Conservation (phyloP, 2,797 vertebrate genomes). For the Trematomus bernacchii region DNA sequence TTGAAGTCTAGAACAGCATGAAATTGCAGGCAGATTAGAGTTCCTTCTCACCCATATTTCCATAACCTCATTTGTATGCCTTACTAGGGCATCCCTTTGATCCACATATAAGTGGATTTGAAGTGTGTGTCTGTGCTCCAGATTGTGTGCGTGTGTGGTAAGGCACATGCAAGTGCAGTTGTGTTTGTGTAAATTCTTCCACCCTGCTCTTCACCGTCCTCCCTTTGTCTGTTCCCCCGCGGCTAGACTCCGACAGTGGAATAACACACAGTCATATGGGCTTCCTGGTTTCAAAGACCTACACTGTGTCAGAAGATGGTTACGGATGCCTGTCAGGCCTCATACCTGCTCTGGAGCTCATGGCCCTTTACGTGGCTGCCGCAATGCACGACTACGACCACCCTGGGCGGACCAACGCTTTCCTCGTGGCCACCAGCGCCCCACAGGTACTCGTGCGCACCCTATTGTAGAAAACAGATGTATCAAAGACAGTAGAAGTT, state of each 20-base stretch:
- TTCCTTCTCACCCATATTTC: slow-evolving; percentile 70
- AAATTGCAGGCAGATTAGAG: slow-evolving; percentile 79
- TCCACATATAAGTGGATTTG: slow-evolving; percentile 73
- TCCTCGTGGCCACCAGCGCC: slow-evolving; percentile 97
- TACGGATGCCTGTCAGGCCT: slow-evolving; percentile 96
- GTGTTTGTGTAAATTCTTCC: slow-evolving; percentile 39
- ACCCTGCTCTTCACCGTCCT: slow-evolving; percentile 35
- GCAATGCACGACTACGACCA: slow-evolving; percentile 99
- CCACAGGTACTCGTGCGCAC: slow-evolving; percentile 81
- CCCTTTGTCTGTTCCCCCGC: slow-evolving; percentile 47
- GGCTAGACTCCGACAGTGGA: slow-evolving; percentile 93
- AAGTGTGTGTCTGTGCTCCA: slow-evolving; percentile 30
- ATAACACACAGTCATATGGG: slow-evolving; percentile 95
- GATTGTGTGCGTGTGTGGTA: slow-evolving; percentile 18
- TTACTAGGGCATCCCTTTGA: slow-evolving; percentile 72
- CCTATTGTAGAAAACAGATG: neutral
- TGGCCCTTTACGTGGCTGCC: slow-evolving; percentile 97
- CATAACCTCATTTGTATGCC: slow-evolving; percentile 77
- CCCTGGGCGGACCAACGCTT: slow-evolving; percentile 97
- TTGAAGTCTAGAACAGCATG: slow-evolving; percentile 77
- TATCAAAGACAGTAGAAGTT: neutral
- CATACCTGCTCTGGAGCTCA: slow-evolving; percentile 96
- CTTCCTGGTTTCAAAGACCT: slow-evolving; percentile 94
- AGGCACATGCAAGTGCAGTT: slow-evolving; percentile 33
- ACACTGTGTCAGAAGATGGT: slow-evolving; percentile 88